These are phyloP conservation scores for Hypothenemus hampei DNA, from an alignment of 1,140 invertebrate genomes.

Conservation along the genomic window DNA sequence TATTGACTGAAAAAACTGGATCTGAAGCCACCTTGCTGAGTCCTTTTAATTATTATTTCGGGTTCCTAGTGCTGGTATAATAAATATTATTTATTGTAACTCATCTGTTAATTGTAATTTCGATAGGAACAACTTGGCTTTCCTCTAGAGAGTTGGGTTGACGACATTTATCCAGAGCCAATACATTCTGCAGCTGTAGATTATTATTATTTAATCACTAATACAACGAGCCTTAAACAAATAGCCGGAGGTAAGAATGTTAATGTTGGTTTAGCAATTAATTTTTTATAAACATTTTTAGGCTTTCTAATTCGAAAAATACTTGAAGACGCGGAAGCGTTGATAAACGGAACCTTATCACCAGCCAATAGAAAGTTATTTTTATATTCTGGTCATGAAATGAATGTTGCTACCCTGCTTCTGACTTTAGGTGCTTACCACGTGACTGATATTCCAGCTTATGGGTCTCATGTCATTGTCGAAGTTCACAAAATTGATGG, in stretches of 20 bases:
- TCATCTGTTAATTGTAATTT: too few relatives aligned
- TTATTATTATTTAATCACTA: conserved; percentile 2
- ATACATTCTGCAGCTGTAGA: conserved; percentile 5
- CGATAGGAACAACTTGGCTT: conserved; percentile 1
- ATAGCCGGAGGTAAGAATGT: not conserved
- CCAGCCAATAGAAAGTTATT: conserved; percentile 18
- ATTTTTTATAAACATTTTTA: not conserved
- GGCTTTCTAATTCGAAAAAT: conserved; percentile 25
- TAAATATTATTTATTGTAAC: not conserved
- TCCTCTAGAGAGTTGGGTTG: not conserved
- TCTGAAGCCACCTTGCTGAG: not conserved
- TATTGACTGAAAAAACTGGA: not conserved
- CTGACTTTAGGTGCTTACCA: conserved; percentile 14
- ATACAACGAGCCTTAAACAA: not conserved
- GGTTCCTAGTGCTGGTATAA: conserved; percentile 3
- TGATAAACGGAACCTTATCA: conserved; percentile 7
- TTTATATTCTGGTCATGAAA: conserved; percentile 28
- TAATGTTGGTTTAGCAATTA: not conserved
- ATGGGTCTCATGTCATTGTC: conserved; percentile 21
- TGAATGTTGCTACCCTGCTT: conserved; percentile 17
- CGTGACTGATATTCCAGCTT: conserved; percentile 18
- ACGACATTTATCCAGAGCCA: not conserved
- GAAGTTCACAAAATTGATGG: conserved; percentile 23
- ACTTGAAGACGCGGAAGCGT: conserved; percentile 11
- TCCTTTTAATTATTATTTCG: conserved; percentile 10